phyloP scores from a whole-genome alignment of 2,888 invertebrate genomes.

The Toxonevra muliebris region DNA sequence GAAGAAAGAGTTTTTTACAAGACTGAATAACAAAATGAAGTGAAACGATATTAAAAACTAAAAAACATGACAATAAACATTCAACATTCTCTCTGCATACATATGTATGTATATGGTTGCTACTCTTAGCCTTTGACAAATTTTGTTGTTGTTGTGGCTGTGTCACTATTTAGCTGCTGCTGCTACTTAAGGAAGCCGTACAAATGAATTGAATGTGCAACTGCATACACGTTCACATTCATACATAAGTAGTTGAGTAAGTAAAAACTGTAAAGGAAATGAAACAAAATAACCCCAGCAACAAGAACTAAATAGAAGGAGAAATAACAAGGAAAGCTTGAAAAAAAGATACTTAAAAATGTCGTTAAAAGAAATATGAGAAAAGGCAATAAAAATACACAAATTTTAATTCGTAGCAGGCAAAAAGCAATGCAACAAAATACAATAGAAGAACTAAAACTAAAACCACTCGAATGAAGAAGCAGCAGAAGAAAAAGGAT shows the following conservation, averaged over 20 bases:
- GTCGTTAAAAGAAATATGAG: slow-evolving; percentile 18
- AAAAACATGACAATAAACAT: background rate
- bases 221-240: too few species aligned
- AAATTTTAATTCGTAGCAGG: too few species aligned
- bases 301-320: background rate
- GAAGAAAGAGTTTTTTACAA: slow-evolving; percentile 34
- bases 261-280: background rate
- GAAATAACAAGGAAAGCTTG: slow-evolving; percentile 13
- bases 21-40: slow-evolving; percentile 37
- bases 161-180: slow-evolving; percentile 27
- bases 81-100: background rate
- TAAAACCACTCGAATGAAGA: too few species aligned
- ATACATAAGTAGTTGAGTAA: too few species aligned
- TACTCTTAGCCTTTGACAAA: slow-evolving; percentile 8
- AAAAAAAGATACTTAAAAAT: background rate
- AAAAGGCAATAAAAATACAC: slow-evolving; percentile 9
- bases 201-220: slow-evolving; percentile 30
- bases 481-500: background rate
- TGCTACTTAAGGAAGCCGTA: slow-evolving; percentile 39
- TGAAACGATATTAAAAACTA: slow-evolving; percentile 31
- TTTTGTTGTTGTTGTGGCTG: slow-evolving; percentile 23
- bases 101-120: slow-evolving; percentile 9
- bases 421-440: background rate
- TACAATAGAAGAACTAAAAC: background rate
- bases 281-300: slow-evolving; percentile 6